Evolutionary conservation across 2,888 invertebrate species (phyloP), one percentile per base, ranked within the genome.

Genomic region (Pammene aurita): DNA sequence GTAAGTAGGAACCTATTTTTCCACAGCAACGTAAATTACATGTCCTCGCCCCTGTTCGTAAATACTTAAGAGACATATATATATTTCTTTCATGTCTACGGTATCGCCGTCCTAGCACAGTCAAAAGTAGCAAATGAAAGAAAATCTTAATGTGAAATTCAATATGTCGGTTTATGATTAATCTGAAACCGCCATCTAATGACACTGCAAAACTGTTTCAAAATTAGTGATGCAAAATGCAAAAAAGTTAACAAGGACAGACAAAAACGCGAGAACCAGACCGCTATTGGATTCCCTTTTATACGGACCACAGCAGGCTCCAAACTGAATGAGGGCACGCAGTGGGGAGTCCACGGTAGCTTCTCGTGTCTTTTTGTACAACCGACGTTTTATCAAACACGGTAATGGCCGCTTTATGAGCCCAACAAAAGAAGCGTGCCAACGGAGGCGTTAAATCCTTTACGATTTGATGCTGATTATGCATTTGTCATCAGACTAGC

Each of bases 401-500:
- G 87, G 88, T 92, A 91, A 92, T 92, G 92, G 90, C 81, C 88
- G 89, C 90, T 88, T 92, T 92, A 90, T 91, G 84, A 80, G 81
- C 77, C 84, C 88, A 89, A 92, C 92, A 92, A 92, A 92, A 88
- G 90, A 86, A 92, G 90, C 87, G 90, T 90, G 93, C 89, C 86
- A 92, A 92, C 88, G 82, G 89, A 92, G 90, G 92, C 93, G 93
- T 93, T 92, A 93, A 93, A 93, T 93, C 93, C 93, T 90, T 92
- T 88, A 90, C 91, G 89, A 92, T 90, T 90, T 88, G 86, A 88
- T 87, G 90, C 88, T 87, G 85, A 86, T 89, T 85, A 83, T 86
- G 86, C 85, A 87, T 89, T 90, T 90, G 90, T 91, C 91, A 88
- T 85, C 85, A 86, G 82, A 80, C 82, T 80, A 81, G 84, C 83